Evolutionary conservation across 2,888 invertebrate genomes (phyloP), one percentile per base, ranked within the genome.

Genomic region (Drosophila leonis): DNA sequence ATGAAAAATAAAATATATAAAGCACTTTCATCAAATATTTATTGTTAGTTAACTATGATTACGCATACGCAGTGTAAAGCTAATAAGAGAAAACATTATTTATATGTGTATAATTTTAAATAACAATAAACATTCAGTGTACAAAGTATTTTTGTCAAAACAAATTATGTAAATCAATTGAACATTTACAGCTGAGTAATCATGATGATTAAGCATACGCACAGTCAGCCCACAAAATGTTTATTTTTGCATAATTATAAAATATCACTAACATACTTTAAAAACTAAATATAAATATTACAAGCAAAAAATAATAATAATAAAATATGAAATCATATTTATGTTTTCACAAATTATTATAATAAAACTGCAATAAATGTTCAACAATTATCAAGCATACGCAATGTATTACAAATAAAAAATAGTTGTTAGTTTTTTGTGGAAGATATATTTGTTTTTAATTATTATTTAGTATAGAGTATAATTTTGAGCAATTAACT

Each of bases 131-230:
- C n/a, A n/a, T 7, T 15, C 20, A 13, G 13, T 12, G 42, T 6
- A 13, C 42, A 13, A 24, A 24, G 27, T 15, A 48, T 7, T 37
- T 37, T n/a, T 35, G n/a, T n/a, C 13, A n/a, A 10, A 52, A 37
- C 10, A 52, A 52, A 52, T 24, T 15, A 37, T 13, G 31, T 4
- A 31, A 49, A 31, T 31, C 31, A 31, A 49, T 49, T 7, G 18
- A 33, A 4, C 7, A 7, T 13, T 18, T 2, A 1, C 1, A 13
- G 49, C 13, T 33, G 18, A 49, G 31, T 49, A 49, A 31, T 31
- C 18, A 52, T 24, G 10, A 10, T 31, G n/a, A 48, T 51, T 51
- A 33, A 33, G 51, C 20, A 33, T 51, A 51, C 31, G 33, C 52
- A 20, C 51, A 51, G 20, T n/a, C n/a, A n/a, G n/a, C n/a, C n/a